These are phyloP conservation scores for Anas platyrhynchos DNA, from an alignment of 2,113 vertebrate species.

Conservation along the genomic window DNA sequence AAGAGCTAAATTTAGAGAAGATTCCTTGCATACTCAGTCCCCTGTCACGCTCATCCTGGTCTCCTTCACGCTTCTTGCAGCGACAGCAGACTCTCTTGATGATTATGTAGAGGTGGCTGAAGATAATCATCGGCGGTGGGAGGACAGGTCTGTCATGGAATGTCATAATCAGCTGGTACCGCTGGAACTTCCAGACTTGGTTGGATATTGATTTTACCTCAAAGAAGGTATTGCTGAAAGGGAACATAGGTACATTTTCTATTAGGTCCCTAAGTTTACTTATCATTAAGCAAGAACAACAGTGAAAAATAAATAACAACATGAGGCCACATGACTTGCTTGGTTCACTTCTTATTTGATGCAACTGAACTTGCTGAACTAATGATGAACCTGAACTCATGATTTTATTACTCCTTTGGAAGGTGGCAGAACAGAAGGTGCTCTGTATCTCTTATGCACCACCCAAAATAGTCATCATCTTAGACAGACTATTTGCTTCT, in stretches of 20 bases:
- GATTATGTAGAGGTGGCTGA: slow-evolving; percentile 94
- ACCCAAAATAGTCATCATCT: not conserved
- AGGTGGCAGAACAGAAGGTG: not conserved
- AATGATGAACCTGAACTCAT: not conserved
- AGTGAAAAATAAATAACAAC: not conserved
- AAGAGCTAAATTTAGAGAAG: not conserved
- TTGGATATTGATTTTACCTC: slow-evolving; percentile 99
- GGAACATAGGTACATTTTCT: not conserved
- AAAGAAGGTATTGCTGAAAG: slow-evolving; percentile 94
- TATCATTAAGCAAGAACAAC: not conserved
- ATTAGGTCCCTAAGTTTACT: not conserved
- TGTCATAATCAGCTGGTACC: slow-evolving; percentile 98
- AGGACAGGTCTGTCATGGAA: slow-evolving; percentile 96
- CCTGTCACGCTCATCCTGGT: slow-evolving; percentile 91
- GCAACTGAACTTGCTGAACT: not conserved
- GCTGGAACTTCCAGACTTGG: slow-evolving; percentile 99
- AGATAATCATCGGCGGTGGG: slow-evolving; percentile 94
- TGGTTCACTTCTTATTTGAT: not conserved
- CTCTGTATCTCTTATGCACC: not conserved
- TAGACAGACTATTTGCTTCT: not conserved
- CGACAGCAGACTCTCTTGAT: slow-evolving; percentile 82
- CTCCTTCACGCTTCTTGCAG: slow-evolving; percentile 84
- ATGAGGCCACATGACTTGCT: not conserved
- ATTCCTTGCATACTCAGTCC: slow-evolving; percentile 86
- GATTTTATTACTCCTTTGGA: not conserved